Conservation (phyloP, 2,113 vertebrate genomes). For the Indri indri region DNA sequence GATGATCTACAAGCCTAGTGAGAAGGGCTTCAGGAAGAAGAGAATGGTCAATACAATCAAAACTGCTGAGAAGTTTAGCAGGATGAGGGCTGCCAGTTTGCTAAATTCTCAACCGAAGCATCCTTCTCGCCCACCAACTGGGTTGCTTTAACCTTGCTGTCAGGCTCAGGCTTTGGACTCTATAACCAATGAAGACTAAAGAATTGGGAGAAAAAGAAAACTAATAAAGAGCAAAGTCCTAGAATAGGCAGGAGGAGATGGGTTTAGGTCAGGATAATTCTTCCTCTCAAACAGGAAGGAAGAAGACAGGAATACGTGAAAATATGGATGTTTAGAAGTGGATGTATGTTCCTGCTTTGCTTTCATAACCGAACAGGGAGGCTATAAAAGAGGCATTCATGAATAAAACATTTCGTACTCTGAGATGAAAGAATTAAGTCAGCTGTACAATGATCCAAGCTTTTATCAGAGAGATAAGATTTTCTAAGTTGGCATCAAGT, state of each 20-base stretch:
- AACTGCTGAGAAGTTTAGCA: not conserved
- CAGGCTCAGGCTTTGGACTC: not conserved
- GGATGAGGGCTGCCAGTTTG: too few species aligned
- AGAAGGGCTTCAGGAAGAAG: not conserved
- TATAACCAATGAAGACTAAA: not conserved
- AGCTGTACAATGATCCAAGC: not conserved
- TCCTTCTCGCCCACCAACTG: not conserved
- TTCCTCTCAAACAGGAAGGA: not conserved
- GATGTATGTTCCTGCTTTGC: not conserved
- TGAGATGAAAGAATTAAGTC: slow-evolving; percentile 29
- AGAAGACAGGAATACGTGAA: not conserved
- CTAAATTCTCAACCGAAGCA: not conserved
- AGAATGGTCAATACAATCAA: not conserved
- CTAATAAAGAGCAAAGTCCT: not conserved
- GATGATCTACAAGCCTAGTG: not conserved
- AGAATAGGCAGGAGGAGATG: not conserved
- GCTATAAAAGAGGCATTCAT: not conserved
- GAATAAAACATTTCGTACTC: slow-evolving; percentile 4
- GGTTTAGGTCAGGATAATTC: not conserved
- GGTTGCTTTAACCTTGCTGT: not conserved
- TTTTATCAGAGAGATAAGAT: slow-evolving; percentile 4
- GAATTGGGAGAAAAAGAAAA: not conserved
- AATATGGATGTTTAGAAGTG: not conserved
- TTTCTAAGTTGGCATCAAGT: not conserved
- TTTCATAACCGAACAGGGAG: not conserved